A percentile compares a stretch with the other conserved stretches of the same genome.
These are phyloP conservation scores for Murina feae DNA, from an alignment of 2,113 vertebrate species.

Conservation along the genomic window DNA sequence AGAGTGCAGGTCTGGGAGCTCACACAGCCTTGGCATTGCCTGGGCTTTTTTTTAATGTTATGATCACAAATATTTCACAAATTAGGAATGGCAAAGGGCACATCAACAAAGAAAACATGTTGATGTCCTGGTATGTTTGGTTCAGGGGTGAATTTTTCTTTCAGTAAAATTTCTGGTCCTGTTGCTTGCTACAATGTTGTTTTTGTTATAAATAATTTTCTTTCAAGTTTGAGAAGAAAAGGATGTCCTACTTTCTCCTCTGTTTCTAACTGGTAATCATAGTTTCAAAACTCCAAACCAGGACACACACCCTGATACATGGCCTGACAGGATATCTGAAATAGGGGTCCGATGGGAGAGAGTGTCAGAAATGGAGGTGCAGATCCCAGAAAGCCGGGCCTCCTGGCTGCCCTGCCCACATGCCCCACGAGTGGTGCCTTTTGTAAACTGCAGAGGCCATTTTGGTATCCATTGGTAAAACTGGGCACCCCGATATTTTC, in stretches of 20 bases:
- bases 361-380: neutral
- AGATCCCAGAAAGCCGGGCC: neutral
- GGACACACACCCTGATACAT: neutral
- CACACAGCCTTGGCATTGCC: slow-evolving; percentile 20
- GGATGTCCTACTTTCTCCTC: neutral
- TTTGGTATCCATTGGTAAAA: neutral
- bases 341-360: neutral
- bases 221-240: slow-evolving; percentile 51
- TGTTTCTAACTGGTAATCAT: neutral
- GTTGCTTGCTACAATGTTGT: neutral
- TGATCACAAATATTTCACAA: slow-evolving; percentile 36
- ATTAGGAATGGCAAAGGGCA: neutral
- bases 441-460: slow-evolving; percentile 11
- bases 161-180: neutral
- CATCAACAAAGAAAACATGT: neutral
- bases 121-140: slow-evolving; percentile 34
- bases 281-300: neutral
- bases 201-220: slow-evolving; percentile 51
- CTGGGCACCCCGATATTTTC: neutral
- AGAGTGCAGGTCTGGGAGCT: neutral
- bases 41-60: neutral
- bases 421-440: neutral
- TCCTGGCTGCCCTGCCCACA: neutral
- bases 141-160: slow-evolving; percentile 52
- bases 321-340: neutral